These are phyloP conservation scores for Hypomecis atomaria DNA, from an alignment of 2,888 invertebrate genomes.

Conservation along the genomic window DNA sequence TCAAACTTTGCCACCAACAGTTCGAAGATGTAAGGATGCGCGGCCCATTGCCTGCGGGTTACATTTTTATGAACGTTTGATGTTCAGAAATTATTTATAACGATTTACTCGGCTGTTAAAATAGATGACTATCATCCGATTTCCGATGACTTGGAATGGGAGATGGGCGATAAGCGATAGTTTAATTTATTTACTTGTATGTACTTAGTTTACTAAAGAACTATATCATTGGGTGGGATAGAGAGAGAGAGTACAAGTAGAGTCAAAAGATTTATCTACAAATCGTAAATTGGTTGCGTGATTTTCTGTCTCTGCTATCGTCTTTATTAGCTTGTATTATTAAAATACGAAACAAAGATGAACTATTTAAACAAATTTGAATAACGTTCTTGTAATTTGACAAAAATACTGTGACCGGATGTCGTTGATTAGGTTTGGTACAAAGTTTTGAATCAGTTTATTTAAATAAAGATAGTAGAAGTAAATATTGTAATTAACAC, in stretches of 20 bases:
- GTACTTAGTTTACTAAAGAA: no score
- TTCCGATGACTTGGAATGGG: slow-evolving; percentile 34
- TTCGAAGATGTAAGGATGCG: slow-evolving; percentile 36
- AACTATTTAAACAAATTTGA: no score
- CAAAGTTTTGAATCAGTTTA: slow-evolving; percentile 24
- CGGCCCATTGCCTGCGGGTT: slow-evolving; percentile 39
- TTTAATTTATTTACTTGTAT: neutral
- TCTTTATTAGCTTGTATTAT: no score
- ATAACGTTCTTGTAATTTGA: no score
- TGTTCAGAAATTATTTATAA: slow-evolving; percentile 41
- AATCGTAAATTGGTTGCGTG: no score
- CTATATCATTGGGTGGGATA: no score
- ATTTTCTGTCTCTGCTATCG: no score
- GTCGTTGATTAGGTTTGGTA: slow-evolving; percentile 27
- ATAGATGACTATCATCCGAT: slow-evolving; percentile 41
- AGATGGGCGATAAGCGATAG: slow-evolving; percentile 2
- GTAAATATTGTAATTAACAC: no score
- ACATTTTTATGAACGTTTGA: slow-evolving; percentile 45
- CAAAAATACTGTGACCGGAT: slow-evolving; percentile 23
- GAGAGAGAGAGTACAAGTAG: no score
- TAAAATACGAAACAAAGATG: no score
- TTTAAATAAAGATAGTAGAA: slow-evolving; percentile 22
- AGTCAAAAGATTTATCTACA: no score
- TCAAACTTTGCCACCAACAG: slow-evolving; percentile 20
- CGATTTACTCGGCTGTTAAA: slow-evolving; percentile 40